Conservation (phyloP, 2,888 invertebrate genomes). For the Leptopilina myrica region DNA sequence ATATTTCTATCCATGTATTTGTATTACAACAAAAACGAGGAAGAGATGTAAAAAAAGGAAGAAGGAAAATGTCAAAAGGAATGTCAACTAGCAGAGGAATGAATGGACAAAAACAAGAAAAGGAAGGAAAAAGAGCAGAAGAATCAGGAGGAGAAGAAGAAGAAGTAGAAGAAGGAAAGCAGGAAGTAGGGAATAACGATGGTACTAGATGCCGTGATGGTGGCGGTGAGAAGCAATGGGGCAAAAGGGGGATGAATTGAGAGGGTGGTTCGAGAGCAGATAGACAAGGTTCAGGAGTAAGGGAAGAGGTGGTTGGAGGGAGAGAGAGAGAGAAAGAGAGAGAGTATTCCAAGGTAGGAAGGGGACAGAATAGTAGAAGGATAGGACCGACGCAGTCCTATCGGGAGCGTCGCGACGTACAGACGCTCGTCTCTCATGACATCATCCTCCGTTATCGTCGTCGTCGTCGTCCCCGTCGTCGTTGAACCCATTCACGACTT, state of each 20-base stretch:
- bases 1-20: no score
- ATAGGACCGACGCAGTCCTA: slow-evolving; percentile 74
- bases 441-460: slow-evolving; percentile 65
- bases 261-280: slow-evolving; percentile 44
- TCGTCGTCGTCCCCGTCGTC: slow-evolving; percentile 39
- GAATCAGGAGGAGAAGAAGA: neutral
- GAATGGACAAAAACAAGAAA: neutral
- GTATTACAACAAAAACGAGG: neutral
- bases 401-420: slow-evolving; percentile 75
- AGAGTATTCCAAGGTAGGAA: slow-evolving; percentile 28
- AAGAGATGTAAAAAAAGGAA: neutral
- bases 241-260: slow-evolving; percentile 41
- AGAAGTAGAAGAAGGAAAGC: neutral
- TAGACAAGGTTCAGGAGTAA: slow-evolving; percentile 50
- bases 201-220: slow-evolving; percentile 34
- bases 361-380: slow-evolving; percentile 57
- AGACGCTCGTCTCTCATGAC: slow-evolving; percentile 69
- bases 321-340: slow-evolving; percentile 46
- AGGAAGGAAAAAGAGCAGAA: neutral
- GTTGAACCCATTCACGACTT: slow-evolving; percentile 39
- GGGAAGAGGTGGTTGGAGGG: slow-evolving; percentile 23
- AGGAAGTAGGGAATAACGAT: slow-evolving; percentile 15
- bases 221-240: slow-evolving; percentile 43
- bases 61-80: neutral
- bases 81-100: neutral